phyloP scores from a whole-genome alignment of 2,888 invertebrate genomes.

The Glomeris marginata region DNA sequence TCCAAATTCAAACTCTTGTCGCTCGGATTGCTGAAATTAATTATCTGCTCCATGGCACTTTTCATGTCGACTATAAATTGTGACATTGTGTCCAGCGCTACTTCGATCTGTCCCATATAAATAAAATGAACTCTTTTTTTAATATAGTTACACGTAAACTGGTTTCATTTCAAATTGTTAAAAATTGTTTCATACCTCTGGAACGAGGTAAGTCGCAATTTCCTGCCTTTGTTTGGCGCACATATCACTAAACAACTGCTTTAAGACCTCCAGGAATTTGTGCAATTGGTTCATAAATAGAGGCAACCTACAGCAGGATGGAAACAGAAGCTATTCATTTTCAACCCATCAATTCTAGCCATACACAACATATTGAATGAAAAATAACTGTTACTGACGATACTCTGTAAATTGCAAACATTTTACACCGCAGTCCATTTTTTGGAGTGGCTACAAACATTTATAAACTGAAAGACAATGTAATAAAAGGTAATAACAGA shows the following conservation, averaged over 20 bases:
- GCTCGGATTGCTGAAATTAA: slow-evolving; percentile 27
- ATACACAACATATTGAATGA: background rate
- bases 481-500: too few species aligned
- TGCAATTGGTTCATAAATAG: slow-evolving; percentile 46
- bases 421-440: too few species aligned
- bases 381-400: too few species aligned
- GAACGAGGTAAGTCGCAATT: slow-evolving; percentile 47
- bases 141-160: background rate
- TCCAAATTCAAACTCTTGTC: slow-evolving; percentile 19
- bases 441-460: too few species aligned
- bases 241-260: slow-evolving; percentile 42
- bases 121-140: slow-evolving; percentile 3
- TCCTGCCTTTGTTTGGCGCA: slow-evolving; percentile 42
- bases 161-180: background rate
- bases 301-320: slow-evolving; percentile 44
- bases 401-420: too few species aligned
- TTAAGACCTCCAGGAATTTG: slow-evolving; percentile 42
- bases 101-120: slow-evolving; percentile 39
- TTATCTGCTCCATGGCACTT: slow-evolving; percentile 44
- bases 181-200: slow-evolving; percentile 37
- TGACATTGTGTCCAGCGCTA: slow-evolving; percentile 42
- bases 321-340: too few species aligned
- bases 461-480: too few species aligned
- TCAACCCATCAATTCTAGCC: slow-evolving; percentile 1
- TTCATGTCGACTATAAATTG: slow-evolving; percentile 43